phyloP scores from a whole-genome alignment of 2,797 vertebrate species.

The Syngnathus rostellatus region DNA sequence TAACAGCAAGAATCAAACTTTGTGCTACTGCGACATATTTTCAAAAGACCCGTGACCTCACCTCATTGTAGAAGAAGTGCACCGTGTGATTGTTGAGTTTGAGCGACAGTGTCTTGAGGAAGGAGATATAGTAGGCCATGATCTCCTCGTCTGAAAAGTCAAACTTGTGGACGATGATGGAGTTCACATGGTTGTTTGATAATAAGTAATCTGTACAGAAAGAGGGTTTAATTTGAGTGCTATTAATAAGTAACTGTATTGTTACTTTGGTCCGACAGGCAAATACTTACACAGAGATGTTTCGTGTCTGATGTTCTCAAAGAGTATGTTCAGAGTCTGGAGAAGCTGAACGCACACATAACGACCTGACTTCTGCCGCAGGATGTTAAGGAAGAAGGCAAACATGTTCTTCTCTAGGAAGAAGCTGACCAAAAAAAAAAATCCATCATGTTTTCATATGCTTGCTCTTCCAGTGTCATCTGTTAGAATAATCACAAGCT shows the following conservation, averaged over 20 bases:
- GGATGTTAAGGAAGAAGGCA: slow-evolving; percentile 96
- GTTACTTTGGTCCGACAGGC: background rate
- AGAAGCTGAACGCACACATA: slow-evolving; percentile 97
- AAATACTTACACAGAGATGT: slow-evolving; percentile 88
- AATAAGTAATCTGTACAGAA: slow-evolving; percentile 83
- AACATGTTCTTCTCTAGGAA: slow-evolving; percentile 99
- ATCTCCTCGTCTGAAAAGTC: slow-evolving; percentile 99
- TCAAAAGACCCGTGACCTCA: slow-evolving; percentile 53
- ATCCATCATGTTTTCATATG: background rate
- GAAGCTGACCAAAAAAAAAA: slow-evolving; percentile 72
- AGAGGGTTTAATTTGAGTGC: background rate
- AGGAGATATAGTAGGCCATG: slow-evolving; percentile 99
- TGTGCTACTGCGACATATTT: slow-evolving; percentile 4
- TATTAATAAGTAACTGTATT: background rate
- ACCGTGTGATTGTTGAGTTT: slow-evolving; percentile 98
- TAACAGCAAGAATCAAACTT: background rate
- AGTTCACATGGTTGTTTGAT: slow-evolving; percentile 98
- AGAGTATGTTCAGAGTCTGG: slow-evolving; percentile 97
- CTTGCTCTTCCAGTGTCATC: background rate
- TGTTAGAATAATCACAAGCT: background rate
- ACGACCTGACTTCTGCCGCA: slow-evolving; percentile 94
- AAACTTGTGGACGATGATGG: slow-evolving; percentile 98
- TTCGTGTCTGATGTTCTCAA: slow-evolving; percentile 98
- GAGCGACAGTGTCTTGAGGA: slow-evolving; percentile 94
- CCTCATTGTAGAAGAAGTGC: slow-evolving; percentile 99